phyloP scores from a whole-genome alignment of 2,797 vertebrate genomes.

The Remorina albescens region DNA sequence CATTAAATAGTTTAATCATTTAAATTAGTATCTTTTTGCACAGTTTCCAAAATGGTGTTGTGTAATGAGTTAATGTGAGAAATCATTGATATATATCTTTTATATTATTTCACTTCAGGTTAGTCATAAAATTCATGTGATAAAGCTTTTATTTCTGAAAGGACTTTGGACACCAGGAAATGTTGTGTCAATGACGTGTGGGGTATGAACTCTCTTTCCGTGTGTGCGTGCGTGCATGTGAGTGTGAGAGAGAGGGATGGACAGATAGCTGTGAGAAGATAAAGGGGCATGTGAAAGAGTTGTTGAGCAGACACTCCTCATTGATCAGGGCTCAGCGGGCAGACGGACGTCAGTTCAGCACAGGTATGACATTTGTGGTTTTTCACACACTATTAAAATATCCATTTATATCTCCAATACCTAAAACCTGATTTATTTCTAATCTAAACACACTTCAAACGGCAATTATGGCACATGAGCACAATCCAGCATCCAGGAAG shows the following conservation, averaged over 20 bases:
- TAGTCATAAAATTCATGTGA: not conserved
- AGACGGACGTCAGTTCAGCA: conserved; percentile 21
- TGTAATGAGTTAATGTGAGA: not conserved
- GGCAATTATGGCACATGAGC: not conserved
- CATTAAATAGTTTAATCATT: not conserved
- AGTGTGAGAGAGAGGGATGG: not conserved
- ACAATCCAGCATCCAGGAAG: not conserved
- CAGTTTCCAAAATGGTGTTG: not conserved
- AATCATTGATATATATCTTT: not conserved
- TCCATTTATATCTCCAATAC: not conserved
- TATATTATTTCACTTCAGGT: not conserved
- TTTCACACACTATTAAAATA: conserved; percentile 1
- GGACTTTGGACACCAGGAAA: conserved; percentile 69
- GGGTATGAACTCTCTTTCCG: conserved; percentile 26
- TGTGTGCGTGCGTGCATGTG: conserved; percentile 19
- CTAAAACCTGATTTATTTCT: not conserved
- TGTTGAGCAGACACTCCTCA: conserved; percentile 60
- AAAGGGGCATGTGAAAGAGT: conserved; percentile 48
- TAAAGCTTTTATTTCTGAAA: conserved; percentile 3
- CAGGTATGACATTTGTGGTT: conserved; percentile 60
- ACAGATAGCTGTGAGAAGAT: conserved; percentile 44
- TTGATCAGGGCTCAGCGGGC: conserved; percentile 39
- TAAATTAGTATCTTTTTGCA: not conserved
- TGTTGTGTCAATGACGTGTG: conserved; percentile 39
- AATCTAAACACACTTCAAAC: not conserved